phyloP scores from a whole-genome alignment of 2,113 vertebrate species.

The Bos indicus region DNA sequence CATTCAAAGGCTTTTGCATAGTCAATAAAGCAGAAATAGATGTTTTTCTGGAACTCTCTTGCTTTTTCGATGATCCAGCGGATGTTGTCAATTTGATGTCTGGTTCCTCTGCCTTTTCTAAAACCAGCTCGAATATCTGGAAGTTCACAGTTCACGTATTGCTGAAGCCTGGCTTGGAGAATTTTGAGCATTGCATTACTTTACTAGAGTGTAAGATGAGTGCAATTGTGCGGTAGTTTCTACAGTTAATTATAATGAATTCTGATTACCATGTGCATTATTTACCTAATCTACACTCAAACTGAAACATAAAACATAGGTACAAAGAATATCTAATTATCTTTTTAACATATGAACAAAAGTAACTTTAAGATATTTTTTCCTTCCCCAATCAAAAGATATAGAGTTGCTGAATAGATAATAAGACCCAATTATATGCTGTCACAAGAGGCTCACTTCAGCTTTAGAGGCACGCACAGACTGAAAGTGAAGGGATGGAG shows the following conservation, averaged over 20 bases:
- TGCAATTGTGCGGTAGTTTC: background rate
- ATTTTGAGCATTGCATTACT: too few relatives aligned
- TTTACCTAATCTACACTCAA: background rate
- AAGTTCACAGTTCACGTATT: too few relatives aligned
- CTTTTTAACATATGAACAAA: background rate
- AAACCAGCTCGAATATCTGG: too few relatives aligned
- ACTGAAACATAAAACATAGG: background rate
- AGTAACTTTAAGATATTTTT: background rate
- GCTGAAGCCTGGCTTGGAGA: too few relatives aligned
- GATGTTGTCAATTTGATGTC: too few relatives aligned
- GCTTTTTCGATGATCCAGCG: rapidly evolving
- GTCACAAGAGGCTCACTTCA: background rate
- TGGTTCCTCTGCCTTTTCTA: too few relatives aligned
- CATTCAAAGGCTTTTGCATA: too few relatives aligned
- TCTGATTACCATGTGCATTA: background rate
- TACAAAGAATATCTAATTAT: background rate
- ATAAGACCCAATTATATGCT: background rate
- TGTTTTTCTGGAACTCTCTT: too few relatives aligned
- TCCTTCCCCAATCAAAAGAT: background rate
- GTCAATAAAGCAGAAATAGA: too few relatives aligned
- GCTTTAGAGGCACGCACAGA: background rate
- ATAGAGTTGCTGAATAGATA: background rate
- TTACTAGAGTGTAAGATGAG: too few relatives aligned
- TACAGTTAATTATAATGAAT: background rate
- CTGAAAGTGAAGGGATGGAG: background rate